Evolutionary conservation across 2,113 vertebrate genomes (phyloP).

Genomic region (Probosciger aterrimus): DNA sequence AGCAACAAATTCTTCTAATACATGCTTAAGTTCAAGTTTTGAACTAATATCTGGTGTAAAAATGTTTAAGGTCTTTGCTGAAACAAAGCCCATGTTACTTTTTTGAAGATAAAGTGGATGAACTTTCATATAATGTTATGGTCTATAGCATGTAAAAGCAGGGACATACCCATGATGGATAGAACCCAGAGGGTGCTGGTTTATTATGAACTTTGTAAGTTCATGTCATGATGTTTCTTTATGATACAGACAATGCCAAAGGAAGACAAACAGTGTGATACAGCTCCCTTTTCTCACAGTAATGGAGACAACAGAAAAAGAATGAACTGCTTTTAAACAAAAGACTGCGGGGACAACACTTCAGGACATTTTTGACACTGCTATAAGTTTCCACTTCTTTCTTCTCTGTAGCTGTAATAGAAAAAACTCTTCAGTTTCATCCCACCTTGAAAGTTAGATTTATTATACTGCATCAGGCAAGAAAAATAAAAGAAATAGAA

Average conservation of each 20-base stretch:
- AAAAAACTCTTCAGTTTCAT: slow-evolving; percentile 70
- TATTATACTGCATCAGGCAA: slow-evolving; percentile 56
- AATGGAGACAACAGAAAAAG: slow-evolving; percentile 80
- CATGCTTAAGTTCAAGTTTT: not conserved
- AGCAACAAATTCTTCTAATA: not conserved
- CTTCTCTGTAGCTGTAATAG: slow-evolving; percentile 77
- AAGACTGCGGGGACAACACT: slow-evolving; percentile 77
- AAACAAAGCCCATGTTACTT: not conserved
- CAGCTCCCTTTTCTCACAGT: slow-evolving; percentile 74
- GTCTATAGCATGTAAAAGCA: slow-evolving; percentile 50
- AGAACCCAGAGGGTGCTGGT: not conserved
- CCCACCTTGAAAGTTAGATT: slow-evolving; percentile 67
- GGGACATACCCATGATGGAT: slow-evolving; percentile 44
- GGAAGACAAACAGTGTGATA: slow-evolving; percentile 82
- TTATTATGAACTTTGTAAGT: slow-evolving; percentile 40
- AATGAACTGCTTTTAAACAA: slow-evolving; percentile 78
- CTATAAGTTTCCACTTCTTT: slow-evolving; percentile 78
- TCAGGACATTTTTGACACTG: slow-evolving; percentile 74
- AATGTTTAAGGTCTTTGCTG: not conserved
- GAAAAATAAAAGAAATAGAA: slow-evolving; percentile 46
- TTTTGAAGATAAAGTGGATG: not conserved
- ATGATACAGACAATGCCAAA: slow-evolving; percentile 78
- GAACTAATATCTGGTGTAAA: not conserved
- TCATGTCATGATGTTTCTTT: slow-evolving; percentile 51
- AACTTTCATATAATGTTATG: slow-evolving; percentile 9